Evolutionary conservation across 2,797 vertebrate genomes (phyloP).

Genomic region (Tauraco hartlaubi): DNA sequence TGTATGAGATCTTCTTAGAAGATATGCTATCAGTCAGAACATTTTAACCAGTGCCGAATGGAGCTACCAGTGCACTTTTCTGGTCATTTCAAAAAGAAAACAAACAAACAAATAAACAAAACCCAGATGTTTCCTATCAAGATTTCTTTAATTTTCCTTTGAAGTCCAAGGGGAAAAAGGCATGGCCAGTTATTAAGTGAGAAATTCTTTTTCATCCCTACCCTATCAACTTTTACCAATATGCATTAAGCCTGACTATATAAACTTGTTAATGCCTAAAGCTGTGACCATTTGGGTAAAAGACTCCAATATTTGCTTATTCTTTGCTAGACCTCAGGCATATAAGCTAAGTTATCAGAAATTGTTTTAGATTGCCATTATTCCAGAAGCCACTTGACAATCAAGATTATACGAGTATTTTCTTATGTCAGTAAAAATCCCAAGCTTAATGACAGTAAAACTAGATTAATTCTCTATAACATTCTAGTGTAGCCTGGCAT

Average conservation of each 20-base stretch:
- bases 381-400: background rate
- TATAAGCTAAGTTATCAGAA: background rate
- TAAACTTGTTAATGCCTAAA: background rate
- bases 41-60: background rate
- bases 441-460: background rate
- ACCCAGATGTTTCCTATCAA: background rate
- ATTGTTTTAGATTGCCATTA: background rate
- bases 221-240: background rate
- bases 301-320: background rate
- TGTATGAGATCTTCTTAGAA: background rate
- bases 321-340: background rate
- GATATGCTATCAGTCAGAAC: background rate
- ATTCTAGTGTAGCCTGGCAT: background rate
- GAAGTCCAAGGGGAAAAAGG: background rate
- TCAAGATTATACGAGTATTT: background rate
- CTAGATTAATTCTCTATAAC: background rate
- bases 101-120: too few species aligned
- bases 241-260: background rate
- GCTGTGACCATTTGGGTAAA: background rate
- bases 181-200: background rate
- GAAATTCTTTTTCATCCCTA: background rate
- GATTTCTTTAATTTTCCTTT: background rate
- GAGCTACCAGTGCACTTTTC: background rate
- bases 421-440: background rate
- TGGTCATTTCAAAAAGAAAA: background rate